Conservation (phyloP, 1,140 invertebrate genomes). For the Heliconius hewitsoni region DNA sequence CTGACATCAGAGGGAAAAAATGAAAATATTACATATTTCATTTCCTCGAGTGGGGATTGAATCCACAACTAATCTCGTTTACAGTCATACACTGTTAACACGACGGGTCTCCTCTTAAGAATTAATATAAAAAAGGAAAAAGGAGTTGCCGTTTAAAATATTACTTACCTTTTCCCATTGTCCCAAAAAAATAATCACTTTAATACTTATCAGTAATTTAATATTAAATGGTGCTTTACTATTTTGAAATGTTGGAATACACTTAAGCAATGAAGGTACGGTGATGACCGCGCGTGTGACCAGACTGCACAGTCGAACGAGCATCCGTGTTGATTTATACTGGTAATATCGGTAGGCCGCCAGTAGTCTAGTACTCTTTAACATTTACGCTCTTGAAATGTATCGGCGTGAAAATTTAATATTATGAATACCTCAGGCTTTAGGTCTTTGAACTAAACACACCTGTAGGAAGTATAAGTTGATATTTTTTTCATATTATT, state of each 20-base stretch:
- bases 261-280: constrained; percentile 27
- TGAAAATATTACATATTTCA: too few species aligned
- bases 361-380: background rate
- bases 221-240: background rate
- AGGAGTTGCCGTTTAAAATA: background rate
- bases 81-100: too few species aligned
- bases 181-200: constrained; percentile 5
- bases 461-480: background rate
- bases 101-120: too few species aligned
- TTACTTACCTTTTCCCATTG: constrained; percentile 46
- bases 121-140: background rate
- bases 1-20: too few species aligned
- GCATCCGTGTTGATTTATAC: constrained; percentile 34
- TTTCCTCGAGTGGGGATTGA: too few species aligned
- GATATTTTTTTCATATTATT: background rate
- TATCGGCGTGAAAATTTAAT: background rate
- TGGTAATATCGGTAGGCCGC: constrained; percentile 14
- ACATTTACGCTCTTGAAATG: constrained; percentile 11
- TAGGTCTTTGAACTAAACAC: background rate
- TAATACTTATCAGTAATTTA: background rate
- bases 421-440: background rate
- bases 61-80: too few species aligned
- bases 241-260: constrained; percentile 8
- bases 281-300: constrained; percentile 18
- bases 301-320: constrained; percentile 30